Conservation (phyloP, 2,113 vertebrate genomes). For the Corynorhinus townsendii region DNA sequence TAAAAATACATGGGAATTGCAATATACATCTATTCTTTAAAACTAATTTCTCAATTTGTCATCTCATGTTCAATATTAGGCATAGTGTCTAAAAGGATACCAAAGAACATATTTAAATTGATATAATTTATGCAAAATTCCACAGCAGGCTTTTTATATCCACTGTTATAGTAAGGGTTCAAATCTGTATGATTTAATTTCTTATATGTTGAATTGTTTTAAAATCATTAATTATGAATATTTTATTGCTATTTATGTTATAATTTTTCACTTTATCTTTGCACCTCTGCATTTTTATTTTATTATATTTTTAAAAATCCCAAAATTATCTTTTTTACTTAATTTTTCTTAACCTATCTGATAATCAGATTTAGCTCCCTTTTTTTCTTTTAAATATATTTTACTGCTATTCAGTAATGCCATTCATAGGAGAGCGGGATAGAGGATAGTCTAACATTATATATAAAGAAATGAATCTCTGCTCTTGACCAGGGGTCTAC, state of each 20-base stretch:
- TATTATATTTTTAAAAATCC: neutral
- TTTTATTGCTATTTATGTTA: neutral
- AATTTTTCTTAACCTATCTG: neutral
- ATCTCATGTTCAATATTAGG: neutral
- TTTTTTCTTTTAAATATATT: neutral
- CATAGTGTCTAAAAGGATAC: neutral
- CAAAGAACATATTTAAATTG: neutral
- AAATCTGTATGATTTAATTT: neutral
- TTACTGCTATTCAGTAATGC: neutral
- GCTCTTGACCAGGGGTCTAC: neutral
- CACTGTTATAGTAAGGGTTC: neutral
- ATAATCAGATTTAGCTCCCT: neutral
- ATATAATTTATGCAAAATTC: neutral
- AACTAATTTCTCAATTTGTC: neutral
- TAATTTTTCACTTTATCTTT: neutral
- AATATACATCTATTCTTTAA: neutral
- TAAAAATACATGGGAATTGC: neutral
- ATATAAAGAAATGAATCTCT: neutral
- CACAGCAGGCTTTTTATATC: neutral
- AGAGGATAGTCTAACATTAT: neutral
- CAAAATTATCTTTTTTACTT: neutral
- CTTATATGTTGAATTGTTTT: neutral
- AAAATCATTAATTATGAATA: neutral
- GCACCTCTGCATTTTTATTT: neutral
- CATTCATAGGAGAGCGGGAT: neutral